These are phyloP conservation scores for Drosophila kokeensis DNA, from an alignment of 2,888 invertebrate genomes.

Conservation along the genomic window DNA sequence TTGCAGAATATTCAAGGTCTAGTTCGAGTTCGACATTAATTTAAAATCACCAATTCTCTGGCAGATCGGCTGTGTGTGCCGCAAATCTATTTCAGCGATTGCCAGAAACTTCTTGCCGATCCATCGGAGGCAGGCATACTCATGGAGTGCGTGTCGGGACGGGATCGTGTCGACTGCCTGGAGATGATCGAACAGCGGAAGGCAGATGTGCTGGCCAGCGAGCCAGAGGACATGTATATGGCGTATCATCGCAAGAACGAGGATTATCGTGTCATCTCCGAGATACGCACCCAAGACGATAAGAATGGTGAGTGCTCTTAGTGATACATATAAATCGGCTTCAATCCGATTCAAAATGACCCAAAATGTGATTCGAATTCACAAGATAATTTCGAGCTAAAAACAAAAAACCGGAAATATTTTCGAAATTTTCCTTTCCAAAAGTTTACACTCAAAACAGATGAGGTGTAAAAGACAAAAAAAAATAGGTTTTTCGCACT, in stretches of 20 bases:
- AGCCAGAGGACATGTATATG: slow-evolving; percentile 95
- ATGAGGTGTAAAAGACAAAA: background rate
- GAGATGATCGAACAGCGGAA: slow-evolving; percentile 90
- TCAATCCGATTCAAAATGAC: background rate
- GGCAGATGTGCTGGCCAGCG: slow-evolving; percentile 93
- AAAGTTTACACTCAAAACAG: background rate
- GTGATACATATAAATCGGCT: background rate
- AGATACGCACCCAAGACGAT: slow-evolving; percentile 91
- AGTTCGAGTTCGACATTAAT: background rate
- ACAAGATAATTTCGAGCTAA: too few species aligned
- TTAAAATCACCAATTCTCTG: background rate
- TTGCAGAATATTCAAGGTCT: background rate
- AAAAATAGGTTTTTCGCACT: background rate
- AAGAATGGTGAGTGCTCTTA: slow-evolving; percentile 87
- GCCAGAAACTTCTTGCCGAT: slow-evolving; percentile 86
- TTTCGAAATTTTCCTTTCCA: background rate
- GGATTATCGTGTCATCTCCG: slow-evolving; percentile 91
- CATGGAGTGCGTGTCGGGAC: slow-evolving; percentile 90
- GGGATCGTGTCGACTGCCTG: slow-evolving; percentile 90
- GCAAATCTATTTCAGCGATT: slow-evolving; percentile 87
- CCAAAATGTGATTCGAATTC: background rate
- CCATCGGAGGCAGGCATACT: slow-evolving; percentile 84
- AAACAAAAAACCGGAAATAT: background rate
- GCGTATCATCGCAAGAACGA: slow-evolving; percentile 90
- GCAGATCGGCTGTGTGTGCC: slow-evolving; percentile 92